These are phyloP conservation scores for Leptonema lineaticorne DNA, from an alignment of 1,140 invertebrate genomes.

Conservation along the genomic window DNA sequence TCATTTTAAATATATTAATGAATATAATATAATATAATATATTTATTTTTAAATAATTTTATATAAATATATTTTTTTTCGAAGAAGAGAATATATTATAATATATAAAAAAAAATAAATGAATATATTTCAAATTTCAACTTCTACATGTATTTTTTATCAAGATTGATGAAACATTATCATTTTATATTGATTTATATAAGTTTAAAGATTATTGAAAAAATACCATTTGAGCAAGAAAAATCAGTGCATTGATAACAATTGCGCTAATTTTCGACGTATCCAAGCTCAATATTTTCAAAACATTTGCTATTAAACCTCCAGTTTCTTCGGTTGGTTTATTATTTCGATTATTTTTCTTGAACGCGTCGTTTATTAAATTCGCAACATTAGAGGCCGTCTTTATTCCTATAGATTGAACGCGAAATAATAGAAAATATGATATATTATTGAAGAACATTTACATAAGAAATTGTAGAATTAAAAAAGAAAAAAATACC, in stretches of 20 bases:
- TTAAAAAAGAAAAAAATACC: conserved; percentile 45
- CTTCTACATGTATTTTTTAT: too few relatives aligned
- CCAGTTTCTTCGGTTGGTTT: conserved; percentile 23
- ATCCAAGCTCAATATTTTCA: conserved; percentile 73
- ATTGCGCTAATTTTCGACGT: conserved; percentile 73
- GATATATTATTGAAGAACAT: too few relatives aligned
- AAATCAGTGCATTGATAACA: conserved; percentile 76
- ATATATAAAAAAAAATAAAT: conserved; percentile 5
- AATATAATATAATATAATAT: too few relatives aligned
- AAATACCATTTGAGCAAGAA: conserved; percentile 83
- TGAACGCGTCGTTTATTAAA: conserved; percentile 55
- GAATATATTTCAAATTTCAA: conserved; percentile 26
- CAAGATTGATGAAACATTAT: too few relatives aligned
- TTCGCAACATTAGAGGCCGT: conserved; percentile 53
- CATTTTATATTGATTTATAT: too few relatives aligned
- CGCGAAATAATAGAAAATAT: too few relatives aligned
- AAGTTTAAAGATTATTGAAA: too few relatives aligned
- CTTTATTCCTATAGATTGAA: conserved; percentile 47
- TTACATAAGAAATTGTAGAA: too few relatives aligned
- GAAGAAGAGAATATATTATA: too few relatives aligned
- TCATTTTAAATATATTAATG: too few relatives aligned
- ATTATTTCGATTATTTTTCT: conserved; percentile 34
- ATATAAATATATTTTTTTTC: too few relatives aligned
- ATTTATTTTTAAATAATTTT: too few relatives aligned
- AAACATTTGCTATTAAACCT: conserved; percentile 63